A percentile compares a stretch with the other conserved stretches of the same genome.
Evolutionary conservation across 2,888 invertebrate species (phyloP).

Genomic region (Eilema depressum): DNA sequence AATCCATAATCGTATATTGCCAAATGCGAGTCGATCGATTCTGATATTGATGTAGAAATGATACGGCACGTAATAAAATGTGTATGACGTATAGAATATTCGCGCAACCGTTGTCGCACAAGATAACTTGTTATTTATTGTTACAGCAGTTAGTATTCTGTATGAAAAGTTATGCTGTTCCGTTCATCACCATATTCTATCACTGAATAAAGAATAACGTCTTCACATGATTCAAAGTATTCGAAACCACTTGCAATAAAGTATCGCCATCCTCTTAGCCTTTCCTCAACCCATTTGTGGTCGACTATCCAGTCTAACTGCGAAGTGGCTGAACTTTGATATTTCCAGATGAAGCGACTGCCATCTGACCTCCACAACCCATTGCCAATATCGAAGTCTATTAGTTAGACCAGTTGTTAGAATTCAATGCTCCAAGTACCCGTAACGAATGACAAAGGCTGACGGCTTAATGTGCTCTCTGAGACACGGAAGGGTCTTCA

Average conservation of each 20-base stretch:
- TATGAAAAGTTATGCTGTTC: not conserved
- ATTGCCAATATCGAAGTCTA: too few species aligned
- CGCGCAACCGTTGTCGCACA: not conserved
- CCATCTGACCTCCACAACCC: too few species aligned
- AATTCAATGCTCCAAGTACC: too few species aligned
- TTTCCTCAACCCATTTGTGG: too few species aligned
- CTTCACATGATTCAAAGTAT: not conserved
- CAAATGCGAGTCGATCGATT: slow-evolving; percentile 1
- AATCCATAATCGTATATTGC: not conserved
- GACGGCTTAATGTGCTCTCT: too few species aligned
- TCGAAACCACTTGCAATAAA: not conserved
- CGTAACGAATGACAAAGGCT: too few species aligned
- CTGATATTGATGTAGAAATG: not conserved
- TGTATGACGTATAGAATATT: not conserved
- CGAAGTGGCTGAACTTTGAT: too few species aligned
- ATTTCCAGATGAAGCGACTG: too few species aligned
- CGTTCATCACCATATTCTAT: not conserved
- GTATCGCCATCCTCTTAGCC: too few species aligned
- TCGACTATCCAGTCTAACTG: too few species aligned
- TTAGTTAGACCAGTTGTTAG: too few species aligned
- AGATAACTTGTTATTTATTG: not conserved
- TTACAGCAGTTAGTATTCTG: not conserved
- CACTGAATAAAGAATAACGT: not conserved
- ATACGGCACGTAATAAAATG: slow-evolving; percentile 2
- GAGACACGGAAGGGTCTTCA: too few species aligned